Conservation (phyloP, 2,113 vertebrate genomes). For the Sitta europaea region DNA sequence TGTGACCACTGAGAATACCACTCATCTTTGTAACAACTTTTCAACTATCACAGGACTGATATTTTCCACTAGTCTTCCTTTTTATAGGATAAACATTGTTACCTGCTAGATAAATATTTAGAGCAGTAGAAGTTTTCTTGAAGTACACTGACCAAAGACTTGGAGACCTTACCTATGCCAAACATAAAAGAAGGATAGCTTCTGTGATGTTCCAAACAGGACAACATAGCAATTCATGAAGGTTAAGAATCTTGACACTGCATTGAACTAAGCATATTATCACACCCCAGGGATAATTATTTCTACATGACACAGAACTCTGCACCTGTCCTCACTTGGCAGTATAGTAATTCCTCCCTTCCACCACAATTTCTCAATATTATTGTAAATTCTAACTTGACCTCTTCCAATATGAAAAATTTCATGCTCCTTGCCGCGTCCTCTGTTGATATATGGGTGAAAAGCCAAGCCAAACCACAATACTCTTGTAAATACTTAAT, state of each 20-base stretch:
- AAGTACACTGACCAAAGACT: neutral
- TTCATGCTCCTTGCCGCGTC: neutral
- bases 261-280: neutral
- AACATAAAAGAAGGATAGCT: neutral
- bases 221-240: neutral
- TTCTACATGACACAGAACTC: neutral
- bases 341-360: neutral
- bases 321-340: neutral
- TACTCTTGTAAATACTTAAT: neutral
- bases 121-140: neutral
- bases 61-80: neutral
- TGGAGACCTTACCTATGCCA: neutral
- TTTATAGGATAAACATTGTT: neutral
- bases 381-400: neutral
- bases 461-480: neutral
- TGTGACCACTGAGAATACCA: neutral
- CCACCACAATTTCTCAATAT: neutral
- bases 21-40: neutral
- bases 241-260: neutral
- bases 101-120: neutral
- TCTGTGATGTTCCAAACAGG: neutral
- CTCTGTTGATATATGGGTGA: neutral
- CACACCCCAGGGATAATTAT: neutral
- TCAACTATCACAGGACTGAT: accelerated
- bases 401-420: neutral